Conservation (phyloP, 2,888 invertebrate species). For the Lysandra coridon region DNA sequence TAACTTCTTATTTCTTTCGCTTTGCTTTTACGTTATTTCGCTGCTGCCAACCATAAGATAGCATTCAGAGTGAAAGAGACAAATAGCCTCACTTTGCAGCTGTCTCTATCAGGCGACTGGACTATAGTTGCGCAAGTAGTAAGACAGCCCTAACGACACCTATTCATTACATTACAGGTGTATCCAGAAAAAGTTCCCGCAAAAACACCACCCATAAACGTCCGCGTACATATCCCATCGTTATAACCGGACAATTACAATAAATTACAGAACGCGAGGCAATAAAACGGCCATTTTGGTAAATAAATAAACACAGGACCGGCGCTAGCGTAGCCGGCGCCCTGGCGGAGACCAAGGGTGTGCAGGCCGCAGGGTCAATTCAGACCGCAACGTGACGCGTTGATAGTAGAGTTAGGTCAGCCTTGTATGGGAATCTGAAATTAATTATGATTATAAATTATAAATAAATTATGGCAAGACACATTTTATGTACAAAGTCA, state of each 20-base stretch:
- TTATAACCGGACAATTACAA: constrained; percentile 59
- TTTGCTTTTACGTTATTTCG: too few species aligned
- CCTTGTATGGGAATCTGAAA: too few species aligned
- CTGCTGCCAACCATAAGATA: too few species aligned
- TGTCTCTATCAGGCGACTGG: not conserved
- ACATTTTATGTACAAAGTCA: too few species aligned
- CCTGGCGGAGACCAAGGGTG: not conserved
- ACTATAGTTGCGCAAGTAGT: not conserved
- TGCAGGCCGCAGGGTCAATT: too few species aligned
- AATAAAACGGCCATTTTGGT: constrained; percentile 71
- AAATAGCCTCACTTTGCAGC: too few species aligned
- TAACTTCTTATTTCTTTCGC: too few species aligned
- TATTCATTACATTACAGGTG: constrained; percentile 25
- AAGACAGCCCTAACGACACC: not conserved
- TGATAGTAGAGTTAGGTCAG: too few species aligned
- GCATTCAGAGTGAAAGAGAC: too few species aligned
- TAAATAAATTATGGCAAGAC: too few species aligned
- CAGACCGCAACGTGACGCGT: too few species aligned
- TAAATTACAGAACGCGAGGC: constrained; percentile 63
- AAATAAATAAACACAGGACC: constrained; percentile 52
- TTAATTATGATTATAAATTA: too few species aligned
- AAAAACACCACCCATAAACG: constrained; percentile 22
- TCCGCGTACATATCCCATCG: not conserved
- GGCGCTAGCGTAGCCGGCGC: not conserved
- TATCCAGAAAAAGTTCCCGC: constrained; percentile 20